A percentile compares a stretch with the other conserved stretches of the same genome.
Evolutionary conservation across 2,888 invertebrate genomes (phyloP).

Genomic region (Spodoptera littoralis): DNA sequence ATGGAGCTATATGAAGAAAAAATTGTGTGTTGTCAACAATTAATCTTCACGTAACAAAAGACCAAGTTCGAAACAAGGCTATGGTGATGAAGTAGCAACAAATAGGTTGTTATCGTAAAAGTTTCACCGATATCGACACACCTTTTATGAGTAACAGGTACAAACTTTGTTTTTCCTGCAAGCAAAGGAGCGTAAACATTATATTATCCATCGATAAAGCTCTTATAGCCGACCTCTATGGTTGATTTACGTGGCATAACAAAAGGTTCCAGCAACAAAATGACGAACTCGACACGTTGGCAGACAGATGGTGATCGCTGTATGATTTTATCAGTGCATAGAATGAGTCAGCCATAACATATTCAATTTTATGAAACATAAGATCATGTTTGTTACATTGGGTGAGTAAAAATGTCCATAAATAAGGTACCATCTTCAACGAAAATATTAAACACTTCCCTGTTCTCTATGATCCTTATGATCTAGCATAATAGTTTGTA

Average conservation of each 20-base stretch:
- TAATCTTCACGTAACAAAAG: constrained; percentile 28
- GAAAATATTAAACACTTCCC: too few species aligned
- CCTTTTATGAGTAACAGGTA: constrained; percentile 11
- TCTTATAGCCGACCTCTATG: constrained; percentile 1
- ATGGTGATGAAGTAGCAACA: constrained; percentile 28
- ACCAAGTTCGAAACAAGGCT: constrained; percentile 24
- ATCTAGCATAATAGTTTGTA: too few species aligned
- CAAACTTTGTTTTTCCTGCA: constrained; percentile 27
- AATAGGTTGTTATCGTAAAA: constrained; percentile 43
- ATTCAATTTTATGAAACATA: too few species aligned
- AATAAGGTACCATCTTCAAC: too few species aligned
- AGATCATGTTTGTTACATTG: too few species aligned
- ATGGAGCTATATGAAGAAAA: constrained; percentile 17
- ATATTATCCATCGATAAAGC: constrained; percentile 26
- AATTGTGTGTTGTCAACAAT: constrained; percentile 19
- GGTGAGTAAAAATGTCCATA: too few species aligned
- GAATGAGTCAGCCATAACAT: background rate
- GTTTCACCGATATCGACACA: constrained; percentile 23
- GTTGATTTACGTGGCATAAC: constrained; percentile 10
- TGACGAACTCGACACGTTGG: background rate
- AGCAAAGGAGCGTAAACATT: constrained; percentile 13
- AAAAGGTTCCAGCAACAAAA: constrained; percentile 22
- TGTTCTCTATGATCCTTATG: too few species aligned
- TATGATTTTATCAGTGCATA: constrained; percentile 1
- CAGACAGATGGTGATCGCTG: constrained; percentile 1